Evolutionary conservation across 2,888 invertebrate genomes (phyloP).

Genomic region (Drosophila ezoana): DNA sequence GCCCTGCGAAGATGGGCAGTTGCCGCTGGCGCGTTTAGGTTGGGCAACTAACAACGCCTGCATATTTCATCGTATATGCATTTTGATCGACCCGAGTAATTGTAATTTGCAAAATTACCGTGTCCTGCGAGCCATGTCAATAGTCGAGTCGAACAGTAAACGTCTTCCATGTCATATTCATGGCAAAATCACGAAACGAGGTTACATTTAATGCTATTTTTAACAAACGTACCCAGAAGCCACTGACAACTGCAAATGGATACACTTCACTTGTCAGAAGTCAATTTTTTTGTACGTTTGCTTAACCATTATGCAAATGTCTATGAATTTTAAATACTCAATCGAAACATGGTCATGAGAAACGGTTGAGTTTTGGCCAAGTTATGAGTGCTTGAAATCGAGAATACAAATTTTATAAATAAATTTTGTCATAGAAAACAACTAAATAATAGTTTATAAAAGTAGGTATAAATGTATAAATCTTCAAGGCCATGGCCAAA

Average conservation of each 20-base stretch:
- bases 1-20: conserved; percentile 24
- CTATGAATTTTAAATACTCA: background rate
- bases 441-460: too few relatives aligned
- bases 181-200: conserved; percentile 53
- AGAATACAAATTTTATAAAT: too few relatives aligned
- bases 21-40: background rate
- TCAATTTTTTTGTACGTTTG: background rate
- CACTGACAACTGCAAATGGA: conserved; percentile 17
- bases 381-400: too few relatives aligned
- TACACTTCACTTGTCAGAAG: background rate
- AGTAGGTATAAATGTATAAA: too few relatives aligned
- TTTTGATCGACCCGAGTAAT: conserved; percentile 66
- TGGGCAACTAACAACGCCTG: conserved; percentile 59
- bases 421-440: too few relatives aligned
- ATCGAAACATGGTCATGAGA: background rate
- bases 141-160: conserved; percentile 20
- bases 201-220: conserved; percentile 22
- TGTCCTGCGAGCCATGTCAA: conserved; percentile 46
- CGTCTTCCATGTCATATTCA: conserved; percentile 58
- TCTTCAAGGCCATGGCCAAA: too few relatives aligned
- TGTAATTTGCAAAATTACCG: conserved; percentile 77
- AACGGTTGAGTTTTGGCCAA: too few relatives aligned
- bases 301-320: background rate
- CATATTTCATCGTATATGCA: conserved; percentile 71
- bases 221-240: background rate